Evolutionary conservation across 2,888 invertebrate genomes (phyloP).

Genomic region (Timandra comae): DNA sequence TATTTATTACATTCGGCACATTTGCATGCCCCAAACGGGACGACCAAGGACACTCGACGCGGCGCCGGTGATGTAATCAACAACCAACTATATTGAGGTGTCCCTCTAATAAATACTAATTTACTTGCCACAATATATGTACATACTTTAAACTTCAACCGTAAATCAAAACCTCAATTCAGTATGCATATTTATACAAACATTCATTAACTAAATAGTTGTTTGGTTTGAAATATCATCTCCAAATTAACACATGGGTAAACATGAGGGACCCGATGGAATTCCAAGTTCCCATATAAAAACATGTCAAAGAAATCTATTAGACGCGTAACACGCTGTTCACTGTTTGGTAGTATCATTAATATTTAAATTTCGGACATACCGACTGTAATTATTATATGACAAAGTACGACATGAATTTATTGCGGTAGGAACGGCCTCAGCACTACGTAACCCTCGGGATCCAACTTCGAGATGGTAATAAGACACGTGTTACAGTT

Average conservation of each 20-base stretch:
- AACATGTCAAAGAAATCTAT: constrained; percentile 1
- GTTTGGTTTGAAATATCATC: too few species aligned
- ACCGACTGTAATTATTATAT: constrained; percentile 41
- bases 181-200: constrained; percentile 1
- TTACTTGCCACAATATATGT: too few species aligned
- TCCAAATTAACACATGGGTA: too few species aligned
- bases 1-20: constrained; percentile 55
- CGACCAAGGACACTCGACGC: constrained; percentile 48
- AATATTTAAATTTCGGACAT: constrained; percentile 57
- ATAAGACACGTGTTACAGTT: constrained; percentile 55
- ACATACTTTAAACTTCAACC: too few species aligned
- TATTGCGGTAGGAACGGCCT: constrained; percentile 31
- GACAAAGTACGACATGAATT: constrained; percentile 47
- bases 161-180: too few species aligned
- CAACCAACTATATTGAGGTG: constrained; percentile 19
- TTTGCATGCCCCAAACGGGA: constrained; percentile 64
- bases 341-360: constrained; percentile 23
- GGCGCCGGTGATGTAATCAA: constrained; percentile 63
- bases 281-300: background rate
- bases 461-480: constrained; percentile 32
- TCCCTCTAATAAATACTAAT: too few species aligned
- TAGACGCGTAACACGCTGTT: background rate
- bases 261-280: background rate
- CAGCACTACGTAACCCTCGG: constrained; percentile 39
- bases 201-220: too few species aligned